Base-by-base conservation (phyloP, 64 coral and sea anemone genomes). In the Astreopora myriophthalma region DNA sequence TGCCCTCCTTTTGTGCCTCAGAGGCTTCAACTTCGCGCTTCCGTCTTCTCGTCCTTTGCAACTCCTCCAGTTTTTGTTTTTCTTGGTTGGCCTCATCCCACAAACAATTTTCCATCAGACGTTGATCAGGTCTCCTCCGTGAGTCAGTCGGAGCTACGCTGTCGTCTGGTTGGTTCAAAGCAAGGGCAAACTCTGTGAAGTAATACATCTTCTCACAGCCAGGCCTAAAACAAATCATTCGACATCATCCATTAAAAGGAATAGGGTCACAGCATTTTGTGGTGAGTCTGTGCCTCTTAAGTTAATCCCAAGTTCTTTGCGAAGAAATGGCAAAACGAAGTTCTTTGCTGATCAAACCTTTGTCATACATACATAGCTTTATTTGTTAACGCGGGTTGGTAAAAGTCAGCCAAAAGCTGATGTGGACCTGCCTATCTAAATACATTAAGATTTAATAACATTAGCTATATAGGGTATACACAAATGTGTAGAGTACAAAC, bases 21-120 rank as follows among this genome's bases (percentile, higher is more conserved):
- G 87, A 87, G 8, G 87, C 68, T 22, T 99, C 97, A 14, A 80
- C 77, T 85, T 99, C 97, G 44, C 97, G 84, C 24, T 89, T 89
- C 0, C 91, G 87, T 36, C 97, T 79, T 46, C 92, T 89, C 19
- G 88, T 69, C 69, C 97, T 86, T 84, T 99, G 97, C 52, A 96
- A 90, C 48, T 99, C 97, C 46, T 99, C 97, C 39, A 99, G 79
- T 88, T 85, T 90, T 48, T 92, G 80, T 36, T 99, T 99, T 58
- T 95, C 91, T 38, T 93, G 74, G 44, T 99, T 99, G 7, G 97
- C 94, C 24, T 99, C 97, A 22, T 99, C 97, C 97, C 97, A 99
- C 19, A 35, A 38, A 23, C 94, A 84, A 26, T 93, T 65, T 52
- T 99, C 97, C 97, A 99, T 99, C 9, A 99, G 94, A 12, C 97